Conservation (phyloP, 2,113 vertebrate genomes). For the Burhinus bistriatus region DNA sequence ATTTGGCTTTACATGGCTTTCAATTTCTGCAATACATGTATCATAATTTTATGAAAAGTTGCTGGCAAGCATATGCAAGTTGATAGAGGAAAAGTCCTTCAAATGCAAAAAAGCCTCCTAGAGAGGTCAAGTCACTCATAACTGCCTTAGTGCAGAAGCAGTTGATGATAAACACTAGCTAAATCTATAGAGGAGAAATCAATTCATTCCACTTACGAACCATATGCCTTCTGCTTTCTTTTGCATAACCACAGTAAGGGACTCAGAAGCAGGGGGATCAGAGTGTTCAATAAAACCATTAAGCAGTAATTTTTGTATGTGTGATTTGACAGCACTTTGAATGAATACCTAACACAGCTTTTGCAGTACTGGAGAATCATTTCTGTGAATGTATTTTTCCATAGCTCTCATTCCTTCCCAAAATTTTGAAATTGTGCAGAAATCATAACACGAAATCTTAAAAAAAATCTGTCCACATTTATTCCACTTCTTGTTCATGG, state of each 20-base stretch:
- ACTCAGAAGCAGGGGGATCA: background rate
- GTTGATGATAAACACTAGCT: conserved; percentile 8
- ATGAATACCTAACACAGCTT: background rate
- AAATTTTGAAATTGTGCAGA: background rate
- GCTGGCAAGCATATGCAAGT: conserved; percentile 11
- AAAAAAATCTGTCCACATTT: background rate
- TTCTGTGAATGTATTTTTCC: background rate
- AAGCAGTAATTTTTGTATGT: conserved; percentile 28
- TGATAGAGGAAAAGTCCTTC: conserved; percentile 6
- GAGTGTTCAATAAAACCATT: conserved; percentile 27
- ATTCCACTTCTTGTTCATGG: background rate
- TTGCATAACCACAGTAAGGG: conserved; percentile 23
- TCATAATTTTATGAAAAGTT: conserved; percentile 26
- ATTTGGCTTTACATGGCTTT: conserved; percentile 21
- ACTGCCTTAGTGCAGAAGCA: background rate
- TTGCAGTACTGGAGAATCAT: background rate
- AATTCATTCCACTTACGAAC: conserved; percentile 31
- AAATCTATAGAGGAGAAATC: conserved; percentile 38
- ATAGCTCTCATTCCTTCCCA: background rate
- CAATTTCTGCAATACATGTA: conserved; percentile 33
- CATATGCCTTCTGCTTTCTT: conserved; percentile 21
- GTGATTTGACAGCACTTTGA: background rate
- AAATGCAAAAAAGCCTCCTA: conserved; percentile 14
- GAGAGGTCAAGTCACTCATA: background rate
- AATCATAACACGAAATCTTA: background rate